Evolutionary conservation across 2,797 vertebrate species (phyloP).

Genomic region (Eospalax fontanierii): DNA sequence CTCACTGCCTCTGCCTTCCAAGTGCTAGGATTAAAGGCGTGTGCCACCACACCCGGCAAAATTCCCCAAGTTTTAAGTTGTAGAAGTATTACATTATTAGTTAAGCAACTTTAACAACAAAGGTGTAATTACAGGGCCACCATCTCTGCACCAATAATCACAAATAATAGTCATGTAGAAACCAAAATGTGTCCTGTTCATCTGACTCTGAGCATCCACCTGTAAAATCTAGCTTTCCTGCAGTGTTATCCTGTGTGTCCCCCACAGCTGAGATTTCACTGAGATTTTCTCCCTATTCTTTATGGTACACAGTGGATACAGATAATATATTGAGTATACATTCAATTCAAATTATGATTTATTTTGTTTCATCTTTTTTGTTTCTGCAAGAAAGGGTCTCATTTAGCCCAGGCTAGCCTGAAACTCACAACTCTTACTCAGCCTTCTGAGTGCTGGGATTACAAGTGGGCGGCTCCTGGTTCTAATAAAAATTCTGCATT

Average conservation of each 20-base stretch:
- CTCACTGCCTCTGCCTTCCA: too few species aligned
- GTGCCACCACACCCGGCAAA: too few species aligned
- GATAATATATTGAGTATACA: not conserved
- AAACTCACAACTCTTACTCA: not conserved
- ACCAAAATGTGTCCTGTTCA: not conserved
- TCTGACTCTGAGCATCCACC: not conserved
- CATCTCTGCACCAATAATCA: not conserved
- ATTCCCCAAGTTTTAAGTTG: constrained; percentile 8
- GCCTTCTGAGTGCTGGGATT: not conserved
- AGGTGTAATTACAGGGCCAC: not conserved
- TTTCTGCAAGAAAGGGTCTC: not conserved
- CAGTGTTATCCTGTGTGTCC: not conserved
- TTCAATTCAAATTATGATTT: not conserved
- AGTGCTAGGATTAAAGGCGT: too few species aligned
- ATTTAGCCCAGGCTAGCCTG: not conserved
- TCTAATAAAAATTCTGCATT: not conserved
- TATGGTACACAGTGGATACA: not conserved
- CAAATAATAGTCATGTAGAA: not conserved
- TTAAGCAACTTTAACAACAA: constrained; percentile 7
- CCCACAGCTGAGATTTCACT: not conserved
- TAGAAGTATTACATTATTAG: not conserved
- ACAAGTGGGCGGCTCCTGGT: too few species aligned
- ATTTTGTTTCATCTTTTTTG: not conserved
- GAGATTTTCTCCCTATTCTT: not conserved
- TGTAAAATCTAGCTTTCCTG: not conserved